phyloP scores from a whole-genome alignment of 2,797 vertebrate genomes.

The Sebastes glaucus region DNA sequence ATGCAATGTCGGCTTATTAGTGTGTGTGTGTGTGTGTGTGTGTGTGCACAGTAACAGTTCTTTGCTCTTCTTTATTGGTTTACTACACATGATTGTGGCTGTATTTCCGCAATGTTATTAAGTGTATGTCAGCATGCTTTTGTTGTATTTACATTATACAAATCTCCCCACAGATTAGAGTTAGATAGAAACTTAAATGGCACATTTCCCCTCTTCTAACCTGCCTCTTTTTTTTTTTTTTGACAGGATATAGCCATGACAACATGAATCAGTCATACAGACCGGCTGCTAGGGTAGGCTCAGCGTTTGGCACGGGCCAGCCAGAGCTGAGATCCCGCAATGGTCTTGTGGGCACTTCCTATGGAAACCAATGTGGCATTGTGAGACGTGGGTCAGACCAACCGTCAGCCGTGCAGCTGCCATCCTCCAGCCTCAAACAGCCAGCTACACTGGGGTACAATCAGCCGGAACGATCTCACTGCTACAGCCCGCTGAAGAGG shows the following conservation, averaged over 20 bases:
- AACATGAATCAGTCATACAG: slow-evolving; percentile 97
- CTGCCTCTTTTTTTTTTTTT: slow-evolving; percentile 8
- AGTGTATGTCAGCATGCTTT: background rate
- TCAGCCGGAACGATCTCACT: slow-evolving; percentile 83
- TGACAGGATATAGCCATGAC: slow-evolving; percentile 89
- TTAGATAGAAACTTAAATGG: slow-evolving; percentile 1
- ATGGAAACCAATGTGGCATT: slow-evolving; percentile 86
- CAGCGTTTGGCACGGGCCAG: slow-evolving; percentile 85
- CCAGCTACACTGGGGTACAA: slow-evolving; percentile 80
- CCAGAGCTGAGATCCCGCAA: slow-evolving; percentile 85
- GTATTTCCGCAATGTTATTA: slow-evolving; percentile 28
- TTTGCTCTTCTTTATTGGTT: slow-evolving; percentile 22
- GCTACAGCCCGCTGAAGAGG: slow-evolving; percentile 90
- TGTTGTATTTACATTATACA: background rate
- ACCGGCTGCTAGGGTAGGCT: slow-evolving; percentile 87
- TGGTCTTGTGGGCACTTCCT: slow-evolving; percentile 85
- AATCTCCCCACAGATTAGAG: background rate
- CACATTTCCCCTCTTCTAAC: slow-evolving; percentile 28
- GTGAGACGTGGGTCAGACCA: slow-evolving; percentile 80
- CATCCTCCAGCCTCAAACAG: slow-evolving; percentile 79
- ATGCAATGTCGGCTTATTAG: slow-evolving; percentile 66
- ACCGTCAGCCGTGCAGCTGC: slow-evolving; percentile 75
- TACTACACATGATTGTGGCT: slow-evolving; percentile 2
- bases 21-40: slow-evolving; percentile 8
- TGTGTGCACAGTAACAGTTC: background rate